These are phyloP conservation scores for Noturus placidus DNA, from an alignment of 2,113 vertebrate species.

Conservation along the genomic window DNA sequence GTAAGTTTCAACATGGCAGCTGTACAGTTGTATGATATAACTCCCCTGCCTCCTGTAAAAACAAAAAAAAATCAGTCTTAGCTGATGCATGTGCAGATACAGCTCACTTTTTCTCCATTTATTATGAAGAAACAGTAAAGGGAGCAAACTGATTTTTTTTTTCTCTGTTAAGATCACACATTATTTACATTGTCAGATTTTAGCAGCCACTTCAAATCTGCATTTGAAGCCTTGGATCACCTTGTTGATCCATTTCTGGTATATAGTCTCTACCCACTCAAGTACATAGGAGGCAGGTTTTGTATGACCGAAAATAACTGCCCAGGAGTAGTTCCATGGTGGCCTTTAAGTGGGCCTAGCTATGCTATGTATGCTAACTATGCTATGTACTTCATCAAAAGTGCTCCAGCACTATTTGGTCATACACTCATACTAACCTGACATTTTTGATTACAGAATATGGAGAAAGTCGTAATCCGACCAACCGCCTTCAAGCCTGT, in stretches of 20 bases:
- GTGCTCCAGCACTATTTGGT: not conserved
- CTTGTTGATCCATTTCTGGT: not conserved
- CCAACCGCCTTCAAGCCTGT: conserved; percentile 98
- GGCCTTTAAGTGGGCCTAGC: not conserved
- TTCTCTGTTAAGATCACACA: not conserved
- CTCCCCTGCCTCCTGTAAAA: not conserved
- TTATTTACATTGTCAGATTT: not conserved
- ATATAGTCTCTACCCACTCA: not conserved
- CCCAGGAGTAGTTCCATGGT: not conserved
- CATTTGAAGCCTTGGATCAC: not conserved
- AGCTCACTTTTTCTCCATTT: not conserved
- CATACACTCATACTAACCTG: not conserved
- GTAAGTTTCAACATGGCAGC: not conserved
- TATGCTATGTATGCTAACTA: no score
- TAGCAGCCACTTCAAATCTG: not conserved
- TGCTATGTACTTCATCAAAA: no score
- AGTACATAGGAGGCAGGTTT: not conserved
- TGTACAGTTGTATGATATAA: not conserved
- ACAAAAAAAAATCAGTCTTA: not conserved
- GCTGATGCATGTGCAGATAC: not conserved
- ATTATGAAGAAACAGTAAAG: not conserved
- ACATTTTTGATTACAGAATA: conserved; percentile 77
- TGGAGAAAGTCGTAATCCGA: conserved; percentile 96
- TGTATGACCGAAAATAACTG: not conserved
- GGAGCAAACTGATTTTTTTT: not conserved